These are phyloP conservation scores for Sylvicola cinctus DNA, from an alignment of 2,888 invertebrate genomes.

Conservation along the genomic window DNA sequence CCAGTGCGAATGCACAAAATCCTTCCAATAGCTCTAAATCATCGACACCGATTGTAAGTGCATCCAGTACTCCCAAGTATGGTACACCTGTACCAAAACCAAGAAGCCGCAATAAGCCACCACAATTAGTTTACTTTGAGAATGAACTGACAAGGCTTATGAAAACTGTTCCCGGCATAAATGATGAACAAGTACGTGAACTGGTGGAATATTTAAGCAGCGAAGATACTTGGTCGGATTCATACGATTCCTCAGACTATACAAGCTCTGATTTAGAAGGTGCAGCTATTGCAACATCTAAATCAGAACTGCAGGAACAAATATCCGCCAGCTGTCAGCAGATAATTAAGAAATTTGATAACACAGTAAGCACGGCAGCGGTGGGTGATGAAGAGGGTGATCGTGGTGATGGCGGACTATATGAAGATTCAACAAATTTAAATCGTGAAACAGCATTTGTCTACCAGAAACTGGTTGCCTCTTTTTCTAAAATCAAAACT, in stretches of 20 bases:
- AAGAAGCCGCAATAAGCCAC: conserved; percentile 50
- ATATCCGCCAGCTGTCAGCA: conserved; percentile 76
- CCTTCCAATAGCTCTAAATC: conserved; percentile 21
- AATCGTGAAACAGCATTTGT: conserved; percentile 64
- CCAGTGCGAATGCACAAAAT: conserved; percentile 28
- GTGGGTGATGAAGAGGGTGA: conserved; percentile 36
- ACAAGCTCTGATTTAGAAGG: conserved; percentile 74
- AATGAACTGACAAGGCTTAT: conserved; percentile 72
- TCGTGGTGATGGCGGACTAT: conserved; percentile 28
- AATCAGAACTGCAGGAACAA: conserved; percentile 57
- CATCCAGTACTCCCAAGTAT: conserved; percentile 15
- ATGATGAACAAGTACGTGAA: conserved; percentile 76
- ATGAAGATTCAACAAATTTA: conserved; percentile 28
- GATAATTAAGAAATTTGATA: conserved; percentile 69
- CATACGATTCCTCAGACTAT: conserved; percentile 81
- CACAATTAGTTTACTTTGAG: conserved; percentile 74
- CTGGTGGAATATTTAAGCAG: conserved; percentile 83
- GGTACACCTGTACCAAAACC: conserved; percentile 36
- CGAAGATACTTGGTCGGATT: conserved; percentile 86
- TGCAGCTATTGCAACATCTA: conserved; percentile 30
- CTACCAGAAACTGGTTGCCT: conserved; percentile 70
- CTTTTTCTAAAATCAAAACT: conserved; percentile 55
- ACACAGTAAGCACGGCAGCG: conserved; percentile 8
- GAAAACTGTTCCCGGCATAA: conserved; percentile 83
- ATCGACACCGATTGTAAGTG: conserved; percentile 4